phyloP scores from a whole-genome alignment of 37 sponge, comb jelly and placozoan genomes.

The Hexactinellida sp. region DNA sequence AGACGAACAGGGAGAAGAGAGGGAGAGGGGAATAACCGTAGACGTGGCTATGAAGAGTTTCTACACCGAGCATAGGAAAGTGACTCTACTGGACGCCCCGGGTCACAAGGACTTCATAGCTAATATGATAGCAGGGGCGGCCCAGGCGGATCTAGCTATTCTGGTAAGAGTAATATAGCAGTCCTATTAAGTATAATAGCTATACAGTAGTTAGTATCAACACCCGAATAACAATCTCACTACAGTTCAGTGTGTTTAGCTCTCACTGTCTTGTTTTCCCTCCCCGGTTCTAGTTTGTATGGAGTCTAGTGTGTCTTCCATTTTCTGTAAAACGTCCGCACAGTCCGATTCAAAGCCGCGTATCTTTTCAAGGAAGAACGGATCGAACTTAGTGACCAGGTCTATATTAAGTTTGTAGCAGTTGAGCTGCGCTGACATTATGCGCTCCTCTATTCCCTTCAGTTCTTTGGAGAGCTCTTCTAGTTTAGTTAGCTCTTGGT shows the following conservation, averaged over 20 bases:
- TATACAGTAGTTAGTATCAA: no score
- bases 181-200: no score
- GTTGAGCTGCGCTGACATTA: background rate
- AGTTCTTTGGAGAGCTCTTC: background rate
- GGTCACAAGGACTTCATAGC: slow-evolving; percentile 96
- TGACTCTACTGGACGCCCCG: slow-evolving; percentile 87
- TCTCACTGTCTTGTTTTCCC: no score
- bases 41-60: slow-evolving; percentile 78
- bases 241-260: no score
- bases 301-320: background rate
- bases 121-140: slow-evolving; percentile 95
- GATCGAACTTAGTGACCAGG: background rate
- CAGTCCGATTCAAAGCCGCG: background rate
- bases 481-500: background rate
- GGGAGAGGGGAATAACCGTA: slow-evolving; percentile 89
- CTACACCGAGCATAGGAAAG: slow-evolving; percentile 46
- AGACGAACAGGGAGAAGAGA: slow-evolving; percentile 97
- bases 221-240: no score
- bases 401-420: background rate
- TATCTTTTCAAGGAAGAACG: background rate
- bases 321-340: background rate
- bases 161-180: slow-evolving; percentile 51
- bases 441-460: background rate
- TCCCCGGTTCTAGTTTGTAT: background rate
- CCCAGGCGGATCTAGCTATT: slow-evolving; percentile 92